phyloP scores from a whole-genome alignment of 2,797 vertebrate genomes.

The Triplophysa bombifrons region DNA sequence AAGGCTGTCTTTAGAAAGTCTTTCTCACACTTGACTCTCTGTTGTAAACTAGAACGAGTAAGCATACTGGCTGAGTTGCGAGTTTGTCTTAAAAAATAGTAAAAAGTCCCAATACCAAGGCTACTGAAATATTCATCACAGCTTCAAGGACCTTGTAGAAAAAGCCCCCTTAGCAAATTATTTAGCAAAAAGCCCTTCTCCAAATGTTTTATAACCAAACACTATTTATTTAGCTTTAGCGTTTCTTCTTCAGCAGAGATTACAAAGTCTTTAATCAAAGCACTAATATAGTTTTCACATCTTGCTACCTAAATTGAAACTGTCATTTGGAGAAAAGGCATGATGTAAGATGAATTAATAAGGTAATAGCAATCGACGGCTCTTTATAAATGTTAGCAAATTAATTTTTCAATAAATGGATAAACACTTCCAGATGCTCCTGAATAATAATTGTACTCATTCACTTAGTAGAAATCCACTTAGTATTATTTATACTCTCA shows the following conservation, averaged over 20 bases:
- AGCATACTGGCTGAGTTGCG: not conserved
- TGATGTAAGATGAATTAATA: not conserved
- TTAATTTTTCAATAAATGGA: slow-evolving; percentile 25
- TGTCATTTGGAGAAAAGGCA: not conserved
- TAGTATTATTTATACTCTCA: slow-evolving; percentile 32
- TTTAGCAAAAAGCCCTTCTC: slow-evolving; percentile 27
- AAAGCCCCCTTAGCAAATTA: slow-evolving; percentile 13
- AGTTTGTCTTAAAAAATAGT: slow-evolving; percentile 33
- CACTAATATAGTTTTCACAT: not conserved
- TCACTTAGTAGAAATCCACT: slow-evolving; percentile 17
- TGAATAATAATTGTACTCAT: slow-evolving; percentile 11
- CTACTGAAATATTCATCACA: slow-evolving; percentile 50
- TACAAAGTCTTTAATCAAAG: slow-evolving; percentile 9
- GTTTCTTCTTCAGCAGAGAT: not conserved
- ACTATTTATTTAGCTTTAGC: slow-evolving; percentile 1
- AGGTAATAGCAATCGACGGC: slow-evolving; percentile 3
- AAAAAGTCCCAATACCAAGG: slow-evolving; percentile 26
- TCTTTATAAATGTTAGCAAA: slow-evolving; percentile 25
- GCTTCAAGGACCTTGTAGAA: slow-evolving; percentile 28
- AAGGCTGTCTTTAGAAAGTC: not conserved
- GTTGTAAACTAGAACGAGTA: not conserved
- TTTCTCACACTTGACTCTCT: not conserved
- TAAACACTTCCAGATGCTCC: slow-evolving; percentile 10
- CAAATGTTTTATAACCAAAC: slow-evolving; percentile 5
- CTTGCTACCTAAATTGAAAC: not conserved